Conservation (phyloP, 1,140 invertebrate genomes). For the Drosophila triauraria region DNA sequence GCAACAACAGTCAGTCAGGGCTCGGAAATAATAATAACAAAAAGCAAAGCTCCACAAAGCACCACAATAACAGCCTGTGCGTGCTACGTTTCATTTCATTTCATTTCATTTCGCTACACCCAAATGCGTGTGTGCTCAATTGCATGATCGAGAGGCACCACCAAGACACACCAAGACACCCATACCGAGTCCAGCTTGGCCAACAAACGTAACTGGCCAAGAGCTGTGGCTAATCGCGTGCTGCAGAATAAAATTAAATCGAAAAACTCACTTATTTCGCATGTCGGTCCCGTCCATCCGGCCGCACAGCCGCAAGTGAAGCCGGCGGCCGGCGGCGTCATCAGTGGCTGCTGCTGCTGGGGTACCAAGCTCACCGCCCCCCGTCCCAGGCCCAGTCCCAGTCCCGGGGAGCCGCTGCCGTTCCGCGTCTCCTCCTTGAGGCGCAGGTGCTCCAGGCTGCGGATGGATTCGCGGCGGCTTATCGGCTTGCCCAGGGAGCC, state of each 20-base stretch:
- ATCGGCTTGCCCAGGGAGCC: constrained; percentile 85
- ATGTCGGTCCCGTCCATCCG: constrained; percentile 94
- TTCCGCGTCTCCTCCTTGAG: constrained; percentile 45
- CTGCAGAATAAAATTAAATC: constrained; percentile 79
- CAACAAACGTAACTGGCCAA: constrained; percentile 7
- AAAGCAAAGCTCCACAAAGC: constrained; percentile 6
- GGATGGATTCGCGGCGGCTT: constrained; percentile 74
- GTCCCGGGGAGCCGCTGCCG: constrained; percentile 28
- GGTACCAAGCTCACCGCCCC: constrained; percentile 3
- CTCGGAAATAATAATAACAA: constrained; percentile 29
- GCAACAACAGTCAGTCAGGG: constrained; percentile 42
- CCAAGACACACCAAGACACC: constrained; percentile 5
- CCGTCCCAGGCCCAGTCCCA: background rate
- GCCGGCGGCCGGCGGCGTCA: constrained; percentile 79
- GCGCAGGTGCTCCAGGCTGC: constrained; percentile 61
- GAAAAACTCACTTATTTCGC: constrained; percentile 88
- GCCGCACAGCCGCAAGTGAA: constrained; percentile 93
- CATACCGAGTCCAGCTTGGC: background rate
- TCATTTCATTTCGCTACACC: constrained; percentile 82
- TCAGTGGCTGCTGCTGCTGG: constrained; percentile 36
- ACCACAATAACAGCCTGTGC: constrained; percentile 55
- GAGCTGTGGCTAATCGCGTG: constrained; percentile 78
- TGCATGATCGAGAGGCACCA: constrained; percentile 73
- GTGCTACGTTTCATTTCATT: constrained; percentile 82
- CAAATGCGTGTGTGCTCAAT: constrained; percentile 81